Percentiles rank a stretch among this genome's conserved stretches.
Conservation (phyloP, 2,888 invertebrate genomes). For the Eutolmus rufibarbis region DNA sequence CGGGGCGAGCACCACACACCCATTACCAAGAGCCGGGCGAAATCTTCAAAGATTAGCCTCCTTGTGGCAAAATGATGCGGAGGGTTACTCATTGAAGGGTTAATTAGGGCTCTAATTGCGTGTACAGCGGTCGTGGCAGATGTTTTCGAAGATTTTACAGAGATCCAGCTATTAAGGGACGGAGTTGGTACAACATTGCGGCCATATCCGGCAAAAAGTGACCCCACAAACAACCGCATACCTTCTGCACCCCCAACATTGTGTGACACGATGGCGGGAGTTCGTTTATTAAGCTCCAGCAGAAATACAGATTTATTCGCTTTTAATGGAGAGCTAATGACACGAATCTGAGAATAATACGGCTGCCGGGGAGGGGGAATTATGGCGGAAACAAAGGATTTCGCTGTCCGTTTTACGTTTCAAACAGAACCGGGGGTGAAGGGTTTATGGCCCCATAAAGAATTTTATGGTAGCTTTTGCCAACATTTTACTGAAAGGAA, state of each 20-base stretch:
- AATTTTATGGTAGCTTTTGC: neutral
- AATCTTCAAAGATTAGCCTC: neutral
- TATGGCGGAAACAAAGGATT: neutral
- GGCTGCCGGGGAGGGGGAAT: neutral
- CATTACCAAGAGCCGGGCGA: neutral
- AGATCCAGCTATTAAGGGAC: neutral
- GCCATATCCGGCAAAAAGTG: neutral
- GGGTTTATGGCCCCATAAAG: neutral
- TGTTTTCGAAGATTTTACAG: conserved; percentile 19
- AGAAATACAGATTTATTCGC: neutral
- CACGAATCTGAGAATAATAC: neutral
- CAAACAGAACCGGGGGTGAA: neutral
- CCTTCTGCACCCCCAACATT: neutral
- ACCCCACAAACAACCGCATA: neutral
- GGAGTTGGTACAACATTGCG: neutral
- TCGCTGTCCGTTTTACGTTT: neutral
- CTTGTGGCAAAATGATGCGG: neutral
- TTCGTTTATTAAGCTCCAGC: neutral
- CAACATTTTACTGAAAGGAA: neutral
- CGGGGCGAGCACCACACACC: neutral
- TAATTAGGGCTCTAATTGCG: conserved; percentile 14
- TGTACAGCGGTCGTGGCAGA: conserved; percentile 14
- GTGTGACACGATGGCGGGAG: neutral
- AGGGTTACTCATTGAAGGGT: conserved; percentile 11
- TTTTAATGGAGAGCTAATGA: neutral